Conservation (phyloP, 1,140 invertebrate species). For the Zaprionus ornatus region DNA sequence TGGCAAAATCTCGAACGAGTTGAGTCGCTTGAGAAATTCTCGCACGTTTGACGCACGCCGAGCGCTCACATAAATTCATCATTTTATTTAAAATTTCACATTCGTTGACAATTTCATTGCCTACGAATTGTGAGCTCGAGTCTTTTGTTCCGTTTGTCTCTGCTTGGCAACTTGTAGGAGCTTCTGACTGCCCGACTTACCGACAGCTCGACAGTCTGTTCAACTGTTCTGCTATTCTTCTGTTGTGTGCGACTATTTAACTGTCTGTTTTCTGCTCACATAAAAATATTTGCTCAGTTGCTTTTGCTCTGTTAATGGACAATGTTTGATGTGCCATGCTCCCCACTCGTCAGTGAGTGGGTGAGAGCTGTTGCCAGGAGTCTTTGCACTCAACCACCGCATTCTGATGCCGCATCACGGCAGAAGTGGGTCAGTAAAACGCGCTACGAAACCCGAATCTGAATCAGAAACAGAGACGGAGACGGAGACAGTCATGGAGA, state of each 20-base stretch:
- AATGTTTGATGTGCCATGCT: slow-evolving; percentile 51
- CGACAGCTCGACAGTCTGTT: not conserved
- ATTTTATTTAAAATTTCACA: slow-evolving; percentile 82
- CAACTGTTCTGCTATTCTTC: slow-evolving; percentile 23
- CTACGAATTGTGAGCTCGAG: slow-evolving; percentile 60
- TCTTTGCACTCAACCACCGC: slow-evolving; percentile 64
- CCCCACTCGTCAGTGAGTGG: slow-evolving; percentile 25
- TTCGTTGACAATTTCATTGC: slow-evolving; percentile 77
- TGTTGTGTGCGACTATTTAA: slow-evolving; percentile 30
- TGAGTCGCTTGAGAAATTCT: slow-evolving; percentile 65
- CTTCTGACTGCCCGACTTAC: not conserved
- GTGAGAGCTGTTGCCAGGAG: slow-evolving; percentile 64
- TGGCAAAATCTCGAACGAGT: slow-evolving; percentile 30
- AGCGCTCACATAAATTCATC: slow-evolving; percentile 72
- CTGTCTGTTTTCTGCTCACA: slow-evolving; percentile 55
- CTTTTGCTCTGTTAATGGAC: slow-evolving; percentile 58
- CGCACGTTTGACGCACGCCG: slow-evolving; percentile 59
- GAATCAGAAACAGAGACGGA: slow-evolving; percentile 53
- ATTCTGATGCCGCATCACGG: slow-evolving; percentile 69
- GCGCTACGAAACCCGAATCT: slow-evolving; percentile 43
- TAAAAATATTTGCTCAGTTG: slow-evolving; percentile 78
- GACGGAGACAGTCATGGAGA: slow-evolving; percentile 1
- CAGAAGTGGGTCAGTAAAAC: slow-evolving; percentile 77
- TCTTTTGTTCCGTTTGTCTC: slow-evolving; percentile 60
- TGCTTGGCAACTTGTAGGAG: slow-evolving; percentile 1